Evolutionary conservation across 1,140 invertebrate species (phyloP), one percentile per base, ranked within the genome.

Genomic region (Tetraneura akinire): DNA sequence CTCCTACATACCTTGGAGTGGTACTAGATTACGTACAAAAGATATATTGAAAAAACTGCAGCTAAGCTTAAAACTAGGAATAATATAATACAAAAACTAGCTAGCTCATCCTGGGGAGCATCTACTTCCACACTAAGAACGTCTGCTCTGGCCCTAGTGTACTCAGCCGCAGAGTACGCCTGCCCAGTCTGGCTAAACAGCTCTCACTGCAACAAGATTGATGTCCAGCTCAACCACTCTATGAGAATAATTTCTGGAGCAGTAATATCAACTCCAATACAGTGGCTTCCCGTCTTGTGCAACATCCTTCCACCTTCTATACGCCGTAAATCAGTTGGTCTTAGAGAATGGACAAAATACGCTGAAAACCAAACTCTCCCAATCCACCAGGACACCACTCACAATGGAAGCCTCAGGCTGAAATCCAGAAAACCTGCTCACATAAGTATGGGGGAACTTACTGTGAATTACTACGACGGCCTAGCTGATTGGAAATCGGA

Each of bases 1-100:
- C n/a, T n/a, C 47, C 4, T 11, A 53, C 11, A 53, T 53, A 53
- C 18, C 18, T 53, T 8, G 18, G 51, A 53, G 51, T 53, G 6
- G 9, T 18, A 11, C 51, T 18, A 51, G 49, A 51, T 51, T 51
- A 51, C 49, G 49, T 51, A 51, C 16, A 18, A 53, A 53, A 53
- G 51, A 53, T 8, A 53, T 21, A 4, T 21, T n/a, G 18, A n/a
- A 53, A 53, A 62, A 4, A 62, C 57, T 29, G 26, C 57, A 26
- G 57, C 57, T 60, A 60, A 26, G 57, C 0, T 60, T 29, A 60
- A 60, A 60, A 60, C 57, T 29, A 60, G 57, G 26, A 60, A 60
- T 13, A 60, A 60, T 60, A 60, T 60, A 60, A 60, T 6, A 29
- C 57, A 60, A 26, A 11, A 60, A 60, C 14, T 26, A 60, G 57